Evolutionary conservation across 2,113 vertebrate genomes (phyloP).

Genomic region (Toxotes jaculatrix): DNA sequence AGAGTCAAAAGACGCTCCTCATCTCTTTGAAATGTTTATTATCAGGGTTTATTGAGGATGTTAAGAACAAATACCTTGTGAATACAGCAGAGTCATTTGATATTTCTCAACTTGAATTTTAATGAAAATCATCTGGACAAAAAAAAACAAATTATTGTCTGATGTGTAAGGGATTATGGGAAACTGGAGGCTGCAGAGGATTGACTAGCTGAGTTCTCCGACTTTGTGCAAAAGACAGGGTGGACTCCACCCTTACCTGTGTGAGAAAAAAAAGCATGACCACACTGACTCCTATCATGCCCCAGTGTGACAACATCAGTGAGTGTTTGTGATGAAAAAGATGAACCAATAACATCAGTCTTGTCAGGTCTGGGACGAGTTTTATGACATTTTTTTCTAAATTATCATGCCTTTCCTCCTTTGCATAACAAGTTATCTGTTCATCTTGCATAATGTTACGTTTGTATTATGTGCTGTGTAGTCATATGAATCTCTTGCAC

Average conservation of each 20-base stretch:
- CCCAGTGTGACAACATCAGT: background rate
- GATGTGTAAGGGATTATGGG: background rate
- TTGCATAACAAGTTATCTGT: conserved; percentile 8
- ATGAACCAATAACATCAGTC: background rate
- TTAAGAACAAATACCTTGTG: no score
- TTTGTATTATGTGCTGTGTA: background rate
- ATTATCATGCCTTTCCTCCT: background rate
- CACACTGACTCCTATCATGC: background rate
- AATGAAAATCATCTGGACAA: no score
- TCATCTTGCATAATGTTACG: background rate
- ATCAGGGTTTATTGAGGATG: no score
- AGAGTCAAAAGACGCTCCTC: background rate
- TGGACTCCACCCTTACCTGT: conserved; percentile 1
- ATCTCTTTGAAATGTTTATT: no score
- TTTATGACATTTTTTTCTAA: background rate
- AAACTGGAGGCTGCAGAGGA: background rate
- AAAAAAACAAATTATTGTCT: background rate
- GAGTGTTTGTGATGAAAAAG: background rate
- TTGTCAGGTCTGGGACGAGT: background rate
- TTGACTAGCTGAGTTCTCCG: background rate
- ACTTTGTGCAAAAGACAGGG: background rate
- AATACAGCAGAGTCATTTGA: background rate
- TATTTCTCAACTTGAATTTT: no score
- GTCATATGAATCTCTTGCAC: conserved; percentile 3
- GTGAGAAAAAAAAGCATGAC: background rate